Evolutionary conservation across 2,797 vertebrate genomes (phyloP), one percentile per base, ranked within the genome.

Genomic region (Sitta carolinensis): DNA sequence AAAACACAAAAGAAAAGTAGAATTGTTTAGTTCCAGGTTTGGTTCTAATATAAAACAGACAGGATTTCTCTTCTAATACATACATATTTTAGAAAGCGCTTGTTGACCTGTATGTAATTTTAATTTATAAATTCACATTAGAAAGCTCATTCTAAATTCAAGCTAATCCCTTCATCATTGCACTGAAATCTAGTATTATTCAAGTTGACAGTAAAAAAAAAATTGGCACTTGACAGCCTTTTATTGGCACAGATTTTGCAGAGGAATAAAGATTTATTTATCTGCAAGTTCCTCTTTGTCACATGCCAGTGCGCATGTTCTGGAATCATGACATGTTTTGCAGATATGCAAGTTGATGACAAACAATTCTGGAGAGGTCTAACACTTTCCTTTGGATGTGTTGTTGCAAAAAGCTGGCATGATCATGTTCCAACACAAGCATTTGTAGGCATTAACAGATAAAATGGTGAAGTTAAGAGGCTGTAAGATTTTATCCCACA

Each of bases 351-450:
- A 94, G 79, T 48, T 97, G 92, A 96, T 93, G 81, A 97, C 90
- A 96, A 95, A 96, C 93, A 97, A 91, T 95, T 92, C 89, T 94
- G 93, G 87, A 91, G 87, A 96, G 93, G 93, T 96, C 94, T 95
- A 96, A 96, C 94, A 93, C 95, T 92, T 93, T 18, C 68, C 20
- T 93, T 89, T 70, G 62, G 82, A 97, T 59, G 92, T 86, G 89
- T 91, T 94, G 91, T 89, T 93, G 87, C 63, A 94, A 87, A 95
- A 96, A 90, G 69, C 62, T 95, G 92, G 87, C 84, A 89, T 5
- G 51, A 92, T 78, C 73, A n/a, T 40, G 90, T 63, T 89, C 93
- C 92, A 95, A 50, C 75, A 78, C 66, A 79, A 95, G 82, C 86
- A 91, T 94, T 93, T 90, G 76, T 66, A 96, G 76, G 80, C 80